phyloP scores from a whole-genome alignment of 2,797 vertebrate genomes.

The Antrozous pallidus region DNA sequence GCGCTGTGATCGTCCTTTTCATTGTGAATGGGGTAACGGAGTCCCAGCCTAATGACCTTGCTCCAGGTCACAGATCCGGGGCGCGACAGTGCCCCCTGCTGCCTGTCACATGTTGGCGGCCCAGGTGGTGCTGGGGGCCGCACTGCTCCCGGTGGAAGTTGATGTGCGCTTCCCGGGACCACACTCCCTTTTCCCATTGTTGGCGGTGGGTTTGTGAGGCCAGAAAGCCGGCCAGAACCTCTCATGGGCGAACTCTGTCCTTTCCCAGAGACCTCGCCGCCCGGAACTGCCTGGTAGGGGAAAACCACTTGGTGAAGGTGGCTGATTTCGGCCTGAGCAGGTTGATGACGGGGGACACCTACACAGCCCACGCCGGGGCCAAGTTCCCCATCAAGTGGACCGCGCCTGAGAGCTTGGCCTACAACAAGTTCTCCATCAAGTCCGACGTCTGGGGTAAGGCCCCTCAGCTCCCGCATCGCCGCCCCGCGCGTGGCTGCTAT shows the following conservation, averaged over 20 bases:
- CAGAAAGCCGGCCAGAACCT: not conserved
- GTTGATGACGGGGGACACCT: conserved; percentile 96
- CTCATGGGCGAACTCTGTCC: conserved; percentile 31
- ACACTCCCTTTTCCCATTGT: not conserved
- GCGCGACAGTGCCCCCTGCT: too few relatives aligned
- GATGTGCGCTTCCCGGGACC: rapidly evolving
- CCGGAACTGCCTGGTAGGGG: conserved; percentile 97
- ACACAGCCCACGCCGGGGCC: conserved; percentile 95
- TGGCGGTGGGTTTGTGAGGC: too few relatives aligned
- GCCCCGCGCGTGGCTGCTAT: rapidly evolving
- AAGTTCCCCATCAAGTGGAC: conserved; percentile 99
- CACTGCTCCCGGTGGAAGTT: rapidly evolving
- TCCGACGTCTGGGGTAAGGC: conserved; percentile 98
- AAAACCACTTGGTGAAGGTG: conserved; percentile 99
- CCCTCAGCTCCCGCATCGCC: not conserved
- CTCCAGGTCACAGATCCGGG: not conserved
- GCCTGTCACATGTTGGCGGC: rapidly evolving
- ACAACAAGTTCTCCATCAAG: conserved; percentile 99
- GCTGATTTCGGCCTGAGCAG: conserved; percentile 97
- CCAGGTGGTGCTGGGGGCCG: not conserved
- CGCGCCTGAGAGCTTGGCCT: conserved; percentile 97
- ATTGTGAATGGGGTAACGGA: not conserved
- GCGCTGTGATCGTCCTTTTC: not conserved
- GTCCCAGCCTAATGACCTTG: not conserved
- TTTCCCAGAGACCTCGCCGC: conserved; percentile 93